Evolutionary conservation across 2,888 invertebrate genomes (phyloP).

Genomic region (Polyommatus iphigenia): DNA sequence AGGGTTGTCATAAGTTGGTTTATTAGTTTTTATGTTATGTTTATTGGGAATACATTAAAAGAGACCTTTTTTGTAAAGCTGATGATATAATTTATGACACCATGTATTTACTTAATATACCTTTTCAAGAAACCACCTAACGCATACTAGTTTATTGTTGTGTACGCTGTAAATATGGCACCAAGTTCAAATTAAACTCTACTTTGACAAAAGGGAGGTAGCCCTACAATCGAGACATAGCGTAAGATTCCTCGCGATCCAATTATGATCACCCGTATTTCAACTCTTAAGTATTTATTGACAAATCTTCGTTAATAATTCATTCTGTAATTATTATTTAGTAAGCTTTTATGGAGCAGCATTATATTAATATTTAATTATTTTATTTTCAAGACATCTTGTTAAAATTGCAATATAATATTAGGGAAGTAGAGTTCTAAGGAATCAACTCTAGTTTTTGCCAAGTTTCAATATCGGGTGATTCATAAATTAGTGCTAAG

Average conservation of each 20-base stretch:
- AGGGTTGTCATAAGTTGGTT: slow-evolving; percentile 25
- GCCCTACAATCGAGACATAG: slow-evolving; percentile 18
- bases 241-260: slow-evolving; percentile 26
- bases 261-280: slow-evolving; percentile 29
- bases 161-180: too few species aligned
- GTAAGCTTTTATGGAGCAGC: neutral
- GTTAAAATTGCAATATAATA: neutral
- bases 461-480: neutral
- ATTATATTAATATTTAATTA: neutral
- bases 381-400: neutral
- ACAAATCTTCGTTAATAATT: slow-evolving; percentile 31
- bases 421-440: neutral
- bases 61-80: too few species aligned
- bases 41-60: neutral
- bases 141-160: too few species aligned
- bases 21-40: neutral
- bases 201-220: neutral
- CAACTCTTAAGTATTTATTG: slow-evolving; percentile 28
- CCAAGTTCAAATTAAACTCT: too few species aligned
- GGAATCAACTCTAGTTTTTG: neutral
- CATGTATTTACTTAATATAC: too few species aligned
- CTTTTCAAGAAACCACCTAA: too few species aligned
- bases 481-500: neutral
- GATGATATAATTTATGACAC: too few species aligned
- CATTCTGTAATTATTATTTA: slow-evolving; percentile 23